Percentiles rank a stretch among this genome's conserved stretches.
Conservation (phyloP, 2,888 invertebrate species). For the Campopleginae sp. region DNA sequence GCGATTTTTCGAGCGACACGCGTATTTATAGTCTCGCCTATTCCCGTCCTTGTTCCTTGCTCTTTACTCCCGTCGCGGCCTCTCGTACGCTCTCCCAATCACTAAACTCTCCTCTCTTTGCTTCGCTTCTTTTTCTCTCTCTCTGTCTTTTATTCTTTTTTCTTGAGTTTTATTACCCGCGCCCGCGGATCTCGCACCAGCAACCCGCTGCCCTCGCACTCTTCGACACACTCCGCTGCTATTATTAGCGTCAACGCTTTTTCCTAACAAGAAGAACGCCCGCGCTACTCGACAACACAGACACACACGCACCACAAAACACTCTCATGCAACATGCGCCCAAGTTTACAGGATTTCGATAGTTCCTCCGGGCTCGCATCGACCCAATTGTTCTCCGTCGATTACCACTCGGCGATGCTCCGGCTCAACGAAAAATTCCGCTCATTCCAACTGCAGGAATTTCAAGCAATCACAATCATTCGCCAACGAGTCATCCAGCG, state of each 20-base stretch:
- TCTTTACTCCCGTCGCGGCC: slow-evolving; percentile 18
- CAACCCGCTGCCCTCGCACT: slow-evolving; percentile 73
- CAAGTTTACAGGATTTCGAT: slow-evolving; percentile 17
- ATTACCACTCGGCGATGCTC: background rate
- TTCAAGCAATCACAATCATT: background rate
- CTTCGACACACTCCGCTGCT: slow-evolving; percentile 65
- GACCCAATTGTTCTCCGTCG: background rate
- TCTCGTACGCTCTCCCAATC: slow-evolving; percentile 31
- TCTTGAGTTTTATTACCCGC: slow-evolving; percentile 54
- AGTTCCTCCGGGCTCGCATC: background rate
- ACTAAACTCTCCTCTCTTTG: slow-evolving; percentile 18
- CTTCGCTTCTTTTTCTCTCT: slow-evolving; percentile 36
- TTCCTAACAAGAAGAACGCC: slow-evolving; percentile 69
- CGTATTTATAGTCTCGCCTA: slow-evolving; percentile 59
- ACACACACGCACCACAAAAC: background rate
- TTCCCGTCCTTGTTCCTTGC: slow-evolving; percentile 51
- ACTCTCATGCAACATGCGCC: background rate
- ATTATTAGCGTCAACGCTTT: slow-evolving; percentile 75
- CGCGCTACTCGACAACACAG: slow-evolving; percentile 19
- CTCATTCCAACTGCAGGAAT: background rate
- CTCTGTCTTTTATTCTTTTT: slow-evolving; percentile 20
- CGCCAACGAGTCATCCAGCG: background rate
- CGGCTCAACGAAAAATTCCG: background rate
- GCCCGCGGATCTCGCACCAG: slow-evolving; percentile 72
- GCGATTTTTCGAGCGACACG: slow-evolving; percentile 56